phyloP scores from a whole-genome alignment of 2,113 vertebrate species.

The Fukomys damarensis region DNA sequence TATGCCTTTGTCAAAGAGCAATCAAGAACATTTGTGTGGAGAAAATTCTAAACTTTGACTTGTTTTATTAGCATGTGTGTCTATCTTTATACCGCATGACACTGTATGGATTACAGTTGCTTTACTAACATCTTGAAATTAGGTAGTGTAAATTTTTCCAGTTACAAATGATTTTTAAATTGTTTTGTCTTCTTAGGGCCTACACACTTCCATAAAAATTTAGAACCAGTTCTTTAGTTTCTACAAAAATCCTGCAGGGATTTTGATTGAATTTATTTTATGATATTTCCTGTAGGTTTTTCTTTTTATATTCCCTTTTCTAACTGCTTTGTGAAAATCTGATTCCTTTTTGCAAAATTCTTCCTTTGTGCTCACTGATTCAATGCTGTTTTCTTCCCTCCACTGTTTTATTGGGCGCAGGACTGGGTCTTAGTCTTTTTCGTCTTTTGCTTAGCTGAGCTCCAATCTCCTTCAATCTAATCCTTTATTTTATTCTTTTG shows the following conservation, averaged over 20 bases:
- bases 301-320: neutral
- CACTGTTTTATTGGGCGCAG: neutral
- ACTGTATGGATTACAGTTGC: neutral
- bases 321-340: neutral
- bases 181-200: neutral
- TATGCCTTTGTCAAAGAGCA: neutral
- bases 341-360: neutral
- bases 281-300: neutral
- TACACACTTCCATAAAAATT: neutral
- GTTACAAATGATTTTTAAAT: neutral
- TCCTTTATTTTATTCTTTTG: conserved; percentile 66
- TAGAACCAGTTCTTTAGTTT: neutral
- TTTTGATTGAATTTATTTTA: conserved; percentile 40
- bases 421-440: conserved; percentile 33
- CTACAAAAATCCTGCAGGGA: neutral
- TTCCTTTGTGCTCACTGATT: neutral
- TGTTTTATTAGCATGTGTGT: neutral
- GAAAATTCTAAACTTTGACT: neutral
- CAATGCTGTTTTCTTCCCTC: neutral
- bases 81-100: neutral
- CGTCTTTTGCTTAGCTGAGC: conserved; percentile 60
- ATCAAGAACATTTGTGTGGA: neutral
- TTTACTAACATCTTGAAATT: neutral
- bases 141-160: neutral
- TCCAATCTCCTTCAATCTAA: conserved; percentile 53